Evolutionary conservation across 2,888 invertebrate species (phyloP).

Genomic region (Philopedon plagiatum): DNA sequence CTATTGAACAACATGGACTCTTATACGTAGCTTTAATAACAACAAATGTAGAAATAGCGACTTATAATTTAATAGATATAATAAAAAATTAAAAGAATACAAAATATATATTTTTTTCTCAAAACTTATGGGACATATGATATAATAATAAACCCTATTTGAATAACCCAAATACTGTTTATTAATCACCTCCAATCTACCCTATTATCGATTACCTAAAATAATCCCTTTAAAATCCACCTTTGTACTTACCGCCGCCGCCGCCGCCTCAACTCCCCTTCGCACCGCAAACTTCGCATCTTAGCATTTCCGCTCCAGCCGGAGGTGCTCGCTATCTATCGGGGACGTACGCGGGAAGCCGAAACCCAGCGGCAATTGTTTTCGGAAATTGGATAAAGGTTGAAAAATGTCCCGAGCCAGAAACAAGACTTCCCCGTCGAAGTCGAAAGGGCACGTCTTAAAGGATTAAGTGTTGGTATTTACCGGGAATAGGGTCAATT

Average conservation of each 20-base stretch:
- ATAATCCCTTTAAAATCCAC: conserved; percentile 19
- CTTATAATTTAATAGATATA: too few relatives aligned
- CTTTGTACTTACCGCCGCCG: conserved; percentile 10
- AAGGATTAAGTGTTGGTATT: conserved; percentile 52
- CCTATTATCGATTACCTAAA: conserved; percentile 5
- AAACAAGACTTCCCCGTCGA: conserved; percentile 47
- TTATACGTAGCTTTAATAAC: too few relatives aligned
- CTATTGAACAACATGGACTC: too few relatives aligned
- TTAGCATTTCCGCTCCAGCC: conserved; percentile 28
- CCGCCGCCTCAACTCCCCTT: background rate
- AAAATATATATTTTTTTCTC: too few relatives aligned
- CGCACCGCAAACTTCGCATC: conserved; percentile 25
- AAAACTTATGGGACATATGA: too few relatives aligned
- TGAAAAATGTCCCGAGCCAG: conserved; percentile 66
- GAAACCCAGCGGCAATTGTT: conserved; percentile 63
- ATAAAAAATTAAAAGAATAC: too few relatives aligned
- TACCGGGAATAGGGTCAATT: conserved; percentile 50
- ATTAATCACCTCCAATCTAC: conserved; percentile 7
- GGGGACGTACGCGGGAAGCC: conserved; percentile 52
- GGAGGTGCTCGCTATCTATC: conserved; percentile 45
- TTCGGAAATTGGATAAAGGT: conserved; percentile 71
- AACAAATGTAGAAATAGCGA: too few relatives aligned
- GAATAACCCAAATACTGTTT: background rate
- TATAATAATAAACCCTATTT: background rate
- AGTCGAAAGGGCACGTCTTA: conserved; percentile 49